Evolutionary conservation across 1,140 invertebrate genomes (phyloP), one percentile per base, ranked within the genome.

Genomic region (Trichomalopsis sarcophagae): DNA sequence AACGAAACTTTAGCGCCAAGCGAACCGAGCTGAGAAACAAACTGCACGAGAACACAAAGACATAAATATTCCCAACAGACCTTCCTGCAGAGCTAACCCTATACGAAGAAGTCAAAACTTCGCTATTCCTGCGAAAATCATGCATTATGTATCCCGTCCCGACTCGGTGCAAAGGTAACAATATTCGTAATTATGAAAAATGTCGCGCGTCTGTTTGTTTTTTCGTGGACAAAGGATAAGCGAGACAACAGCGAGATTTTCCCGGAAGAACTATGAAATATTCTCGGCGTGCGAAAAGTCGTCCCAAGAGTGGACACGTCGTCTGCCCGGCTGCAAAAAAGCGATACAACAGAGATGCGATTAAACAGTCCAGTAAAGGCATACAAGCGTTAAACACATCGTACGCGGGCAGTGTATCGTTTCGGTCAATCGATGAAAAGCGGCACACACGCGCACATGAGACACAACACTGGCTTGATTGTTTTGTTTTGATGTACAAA

Each of bases 1-100:
- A 40, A 27, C 21, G 14, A 79, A 79, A 71, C 14, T n/a, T 62
- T 62, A n/a, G 55, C 17, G 17, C 55, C 69, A 55, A 44, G 66
- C 40, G 27, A 40, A 55, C 9, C 44, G 9, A 73, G 27, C 33
- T 36, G 17, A 73, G 55, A 47, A 84, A 71, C 44, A 78, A 78
- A 69, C 62, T 62, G 13, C 75, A 77, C 50, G 17, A 33, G 44
- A 78, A 84, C 27, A 80, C n/a, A 33, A 44, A 62, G 23, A 55
- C 9, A 74, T 62, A 74, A 73, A 73, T 73, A 74, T 40, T 84
- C 47, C 7, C 76, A 62, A 69, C 73, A 62, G 23, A 76, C 44
- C 33, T 14, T 27, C 27, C 30, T 44, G 2, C 21, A 13, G 11
- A 36, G 21, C 74, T 62, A 74, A 74, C 73, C 40, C 66, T 62